These are phyloP conservation scores for Enteromius paludinosus DNA, from an alignment of 2,797 vertebrate genomes.

Conservation along the genomic window DNA sequence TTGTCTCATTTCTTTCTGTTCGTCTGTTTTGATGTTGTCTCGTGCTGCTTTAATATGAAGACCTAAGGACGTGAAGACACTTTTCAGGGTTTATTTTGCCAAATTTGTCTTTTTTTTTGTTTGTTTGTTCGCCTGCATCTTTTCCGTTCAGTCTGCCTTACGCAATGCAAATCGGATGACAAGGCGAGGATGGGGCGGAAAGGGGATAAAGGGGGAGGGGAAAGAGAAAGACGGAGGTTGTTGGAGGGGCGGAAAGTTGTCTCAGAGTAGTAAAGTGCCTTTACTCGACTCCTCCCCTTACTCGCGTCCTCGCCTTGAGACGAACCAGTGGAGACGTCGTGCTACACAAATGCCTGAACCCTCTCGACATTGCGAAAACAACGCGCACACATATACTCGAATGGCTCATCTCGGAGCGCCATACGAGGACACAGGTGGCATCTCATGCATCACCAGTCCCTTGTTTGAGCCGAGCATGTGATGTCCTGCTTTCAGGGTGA, in stretches of 20 bases:
- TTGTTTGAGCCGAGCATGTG: constrained; percentile 9
- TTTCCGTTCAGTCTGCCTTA: constrained; percentile 79
- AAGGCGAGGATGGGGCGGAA: constrained; percentile 23
- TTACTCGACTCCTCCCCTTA: constrained; percentile 66
- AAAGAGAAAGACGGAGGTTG: not conserved
- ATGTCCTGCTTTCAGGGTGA: constrained; percentile 7
- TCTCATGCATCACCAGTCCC: not conserved
- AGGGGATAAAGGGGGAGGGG: not conserved
- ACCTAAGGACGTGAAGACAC: constrained; percentile 4
- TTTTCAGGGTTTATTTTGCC: constrained; percentile 67
- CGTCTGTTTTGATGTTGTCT: constrained; percentile 19
- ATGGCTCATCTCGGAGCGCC: constrained; percentile 33
- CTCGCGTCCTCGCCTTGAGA: constrained; percentile 5
- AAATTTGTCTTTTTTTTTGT: constrained; percentile 53
- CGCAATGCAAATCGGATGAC: not conserved
- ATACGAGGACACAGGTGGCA: constrained; percentile 11
- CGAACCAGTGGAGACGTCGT: not conserved
- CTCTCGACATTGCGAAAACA: constrained; percentile 18
- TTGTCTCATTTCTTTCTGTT: constrained; percentile 12
- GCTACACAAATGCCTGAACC: constrained; percentile 28
- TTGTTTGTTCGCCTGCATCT: constrained; percentile 63
- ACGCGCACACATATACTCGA: not conserved
- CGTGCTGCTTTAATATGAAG: not conserved
- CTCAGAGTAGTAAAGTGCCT: constrained; percentile 74
- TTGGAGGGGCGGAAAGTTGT: not conserved